Conservation (phyloP, 2,797 vertebrate genomes). For the Catamblyrhynchus diadema region DNA sequence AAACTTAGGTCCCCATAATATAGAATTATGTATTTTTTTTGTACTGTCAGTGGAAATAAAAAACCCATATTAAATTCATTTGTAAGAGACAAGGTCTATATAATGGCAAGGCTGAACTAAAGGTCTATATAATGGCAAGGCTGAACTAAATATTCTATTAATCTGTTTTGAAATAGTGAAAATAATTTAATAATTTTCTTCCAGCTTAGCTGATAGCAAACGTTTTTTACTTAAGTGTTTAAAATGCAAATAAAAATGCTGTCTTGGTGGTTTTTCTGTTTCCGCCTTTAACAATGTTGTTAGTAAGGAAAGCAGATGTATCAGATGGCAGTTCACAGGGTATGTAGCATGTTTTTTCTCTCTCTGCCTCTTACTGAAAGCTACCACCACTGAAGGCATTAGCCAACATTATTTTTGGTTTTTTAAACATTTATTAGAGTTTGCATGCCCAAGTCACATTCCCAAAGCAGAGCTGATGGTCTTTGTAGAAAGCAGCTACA, state of each 20-base stretch:
- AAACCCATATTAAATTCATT: not conserved
- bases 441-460: not conserved
- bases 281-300: not conserved
- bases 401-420: not conserved
- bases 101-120: not conserved
- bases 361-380: not conserved
- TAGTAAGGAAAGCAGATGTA: not conserved
- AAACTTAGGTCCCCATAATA: constrained; percentile 11
- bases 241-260: constrained; percentile 11
- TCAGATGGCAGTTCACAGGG: not conserved
- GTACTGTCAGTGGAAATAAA: constrained; percentile 12
- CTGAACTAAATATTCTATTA: not conserved
- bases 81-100: not conserved
- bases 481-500: not conserved
- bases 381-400: not conserved
- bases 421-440: not conserved
- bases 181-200: not conserved
- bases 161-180: not conserved
- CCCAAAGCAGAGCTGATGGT: not conserved
- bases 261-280: not conserved
- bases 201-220: not conserved
- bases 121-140: not conserved
- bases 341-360: not conserved
- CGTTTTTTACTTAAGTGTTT: not conserved
- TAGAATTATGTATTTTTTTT: constrained; percentile 8